Conservation (phyloP, 2,113 vertebrate genomes). For the Pygoscelis antarcticus region DNA sequence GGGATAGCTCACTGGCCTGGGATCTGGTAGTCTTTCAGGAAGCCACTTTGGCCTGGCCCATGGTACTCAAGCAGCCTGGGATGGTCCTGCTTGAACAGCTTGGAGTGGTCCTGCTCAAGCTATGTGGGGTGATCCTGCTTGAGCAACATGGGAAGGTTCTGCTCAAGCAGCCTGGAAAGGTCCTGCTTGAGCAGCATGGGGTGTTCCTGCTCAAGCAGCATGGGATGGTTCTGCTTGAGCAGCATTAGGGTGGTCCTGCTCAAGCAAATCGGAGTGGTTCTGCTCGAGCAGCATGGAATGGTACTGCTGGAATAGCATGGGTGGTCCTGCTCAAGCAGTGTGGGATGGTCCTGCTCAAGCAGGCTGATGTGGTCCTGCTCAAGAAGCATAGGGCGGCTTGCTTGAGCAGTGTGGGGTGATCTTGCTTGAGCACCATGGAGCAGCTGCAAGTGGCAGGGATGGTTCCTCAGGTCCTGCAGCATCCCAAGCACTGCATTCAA, state of each 20-base stretch:
- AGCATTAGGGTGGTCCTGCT: background rate
- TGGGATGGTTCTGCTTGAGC: background rate
- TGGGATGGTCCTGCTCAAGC: background rate
- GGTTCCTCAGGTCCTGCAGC: background rate
- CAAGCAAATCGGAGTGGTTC: background rate
- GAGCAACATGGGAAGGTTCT: background rate
- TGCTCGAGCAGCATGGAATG: background rate
- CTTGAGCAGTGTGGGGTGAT: background rate
- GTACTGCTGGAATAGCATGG: background rate
- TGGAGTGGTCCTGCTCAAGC: background rate
- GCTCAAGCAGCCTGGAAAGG: background rate
- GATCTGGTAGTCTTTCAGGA: background rate
- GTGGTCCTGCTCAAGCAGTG: background rate
- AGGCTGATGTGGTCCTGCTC: background rate
- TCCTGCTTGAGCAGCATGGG: background rate
- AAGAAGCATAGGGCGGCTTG: background rate
- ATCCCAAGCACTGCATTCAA: background rate
- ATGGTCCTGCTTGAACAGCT: background rate
- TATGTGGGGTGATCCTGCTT: background rate
- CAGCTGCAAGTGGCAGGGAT: background rate
- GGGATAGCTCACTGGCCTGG: background rate
- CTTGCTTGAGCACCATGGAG: slow-evolving; percentile 2
- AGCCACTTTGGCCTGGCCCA: background rate
- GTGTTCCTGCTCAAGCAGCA: background rate
- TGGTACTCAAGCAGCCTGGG: background rate